Conservation (phyloP, 1,140 invertebrate species). For the Augochlora pura region DNA sequence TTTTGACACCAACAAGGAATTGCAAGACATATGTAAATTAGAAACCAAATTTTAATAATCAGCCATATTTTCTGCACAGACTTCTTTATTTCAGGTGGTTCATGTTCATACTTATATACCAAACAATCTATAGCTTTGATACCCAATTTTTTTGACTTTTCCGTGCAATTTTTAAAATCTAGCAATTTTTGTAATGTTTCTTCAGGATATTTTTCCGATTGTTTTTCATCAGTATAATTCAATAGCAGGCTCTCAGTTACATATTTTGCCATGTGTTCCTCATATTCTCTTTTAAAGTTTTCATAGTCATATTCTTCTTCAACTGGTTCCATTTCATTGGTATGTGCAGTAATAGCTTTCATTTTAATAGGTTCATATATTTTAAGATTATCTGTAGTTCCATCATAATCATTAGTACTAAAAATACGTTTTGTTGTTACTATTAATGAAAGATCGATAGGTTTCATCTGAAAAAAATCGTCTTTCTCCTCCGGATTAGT, state of each 20-base stretch:
- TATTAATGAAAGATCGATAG: not conserved
- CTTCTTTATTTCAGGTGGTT: constrained; percentile 49
- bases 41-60: constrained; percentile 68
- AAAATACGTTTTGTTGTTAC: not conserved
- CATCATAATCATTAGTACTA: constrained; percentile 6
- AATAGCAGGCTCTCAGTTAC: constrained; percentile 44
- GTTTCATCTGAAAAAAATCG: not conserved
- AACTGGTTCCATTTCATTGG: constrained; percentile 10
- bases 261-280: constrained; percentile 57
- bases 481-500: not conserved
- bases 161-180: constrained; percentile 67
- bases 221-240: constrained; percentile 63
- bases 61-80: constrained; percentile 61
- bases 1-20: constrained; percentile 73
- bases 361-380: not conserved
- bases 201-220: constrained; percentile 49
- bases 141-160: constrained; percentile 61
- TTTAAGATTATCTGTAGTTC: not conserved
- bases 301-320: constrained; percentile 66
- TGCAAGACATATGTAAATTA: constrained; percentile 69
- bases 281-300: constrained; percentile 69
- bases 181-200: constrained; percentile 59
- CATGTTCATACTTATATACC: constrained; percentile 59
- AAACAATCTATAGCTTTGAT: constrained; percentile 66
- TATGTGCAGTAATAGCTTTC: not conserved